Base-by-base conservation (phyloP, 30 jellyfish, hydroid and myxozoan genomes). In the Mastigias papua region DNA sequence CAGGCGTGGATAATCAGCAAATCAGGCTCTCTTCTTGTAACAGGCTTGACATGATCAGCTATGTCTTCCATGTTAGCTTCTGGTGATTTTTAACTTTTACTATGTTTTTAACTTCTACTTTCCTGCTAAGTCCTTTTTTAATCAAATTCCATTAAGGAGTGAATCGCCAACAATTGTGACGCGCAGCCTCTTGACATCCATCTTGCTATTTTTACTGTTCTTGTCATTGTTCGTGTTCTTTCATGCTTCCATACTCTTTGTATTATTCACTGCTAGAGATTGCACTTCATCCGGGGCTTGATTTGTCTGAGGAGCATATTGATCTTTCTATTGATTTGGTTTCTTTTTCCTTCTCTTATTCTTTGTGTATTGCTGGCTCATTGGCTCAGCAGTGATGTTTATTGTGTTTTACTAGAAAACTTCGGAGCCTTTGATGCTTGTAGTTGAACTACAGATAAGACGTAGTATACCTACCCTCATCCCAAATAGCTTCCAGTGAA, bases 1-100 rank as follows among this genome's bases (percentile, higher is more conserved):
- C 80, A 61, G 25, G 57, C 80, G 80, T 68, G 80, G 51, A 13
- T 68, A 32, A 68, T 68, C 17, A 13, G 57, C 48, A 68, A 20
- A 34, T 68, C 80, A 30, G 80, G 80, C 25, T 68, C 25, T 34
- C 80, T 68, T 68, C 49, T 34, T 34, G 28, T 32, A 19, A 19
- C 49, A 25, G 49, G 80, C 8, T 68, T 68, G 48, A 30, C 34
- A 21, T 30, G 21, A 68, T 30, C 49, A 25, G 80, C 49, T 68
- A 68, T 42, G 54, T 42, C 54, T 42, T 42, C 54, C 54, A 42
- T 42, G 54, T 15, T 42, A 15, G 54, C 54, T 42, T 42, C 54
- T 42, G 54, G 54, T 42, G 54, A 42, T 42, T 42, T 42, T 42
- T 42, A 42, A 42, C 54, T 42, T 42, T 42, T 42, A 42, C 7